These are phyloP conservation scores for Sphaeridia pumilis DNA, from an alignment of 2,888 invertebrate species.

Conservation along the genomic window DNA sequence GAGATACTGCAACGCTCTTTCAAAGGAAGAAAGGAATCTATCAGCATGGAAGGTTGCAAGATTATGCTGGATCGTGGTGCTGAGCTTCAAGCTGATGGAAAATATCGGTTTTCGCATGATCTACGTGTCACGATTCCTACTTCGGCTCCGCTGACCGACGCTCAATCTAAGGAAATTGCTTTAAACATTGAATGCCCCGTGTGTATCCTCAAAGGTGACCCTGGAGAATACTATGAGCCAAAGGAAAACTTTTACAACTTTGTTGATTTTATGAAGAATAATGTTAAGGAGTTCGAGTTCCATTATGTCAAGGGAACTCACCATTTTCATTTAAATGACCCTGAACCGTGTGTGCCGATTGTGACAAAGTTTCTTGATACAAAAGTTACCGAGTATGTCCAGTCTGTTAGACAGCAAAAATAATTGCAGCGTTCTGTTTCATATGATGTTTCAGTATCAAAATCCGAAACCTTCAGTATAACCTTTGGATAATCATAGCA, in stretches of 20 bases:
- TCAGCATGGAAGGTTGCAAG: constrained; percentile 23
- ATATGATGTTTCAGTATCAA: no score
- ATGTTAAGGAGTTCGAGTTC: constrained; percentile 29
- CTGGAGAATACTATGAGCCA: constrained; percentile 35
- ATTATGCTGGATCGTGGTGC: constrained; percentile 25
- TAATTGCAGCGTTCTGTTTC: no score
- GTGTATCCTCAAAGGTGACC: constrained; percentile 37
- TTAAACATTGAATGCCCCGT: constrained; percentile 36
- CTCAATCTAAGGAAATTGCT: constrained; percentile 25
- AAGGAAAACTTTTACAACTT: constrained; percentile 29
- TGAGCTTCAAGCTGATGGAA: constrained; percentile 13
- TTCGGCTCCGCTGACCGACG: constrained; percentile 18
- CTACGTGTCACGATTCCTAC: constrained; percentile 26
- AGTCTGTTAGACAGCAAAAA: no score
- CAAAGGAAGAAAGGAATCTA: constrained; percentile 19
- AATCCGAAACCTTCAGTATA: no score
- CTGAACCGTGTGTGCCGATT: constrained; percentile 33
- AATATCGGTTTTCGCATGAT: constrained; percentile 28
- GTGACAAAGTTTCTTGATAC: constrained; percentile 34
- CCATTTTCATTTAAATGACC: constrained; percentile 37
- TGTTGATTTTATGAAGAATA: constrained; percentile 26
- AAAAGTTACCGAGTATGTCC: no score
- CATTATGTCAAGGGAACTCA: constrained; percentile 35
- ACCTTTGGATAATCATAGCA: no score
- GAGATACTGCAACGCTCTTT: constrained; percentile 21